A percentile compares a stretch with the other conserved stretches of the same genome.
These are phyloP conservation scores for Maniola hyperantus DNA, from an alignment of 2,888 invertebrate genomes.

Conservation along the genomic window DNA sequence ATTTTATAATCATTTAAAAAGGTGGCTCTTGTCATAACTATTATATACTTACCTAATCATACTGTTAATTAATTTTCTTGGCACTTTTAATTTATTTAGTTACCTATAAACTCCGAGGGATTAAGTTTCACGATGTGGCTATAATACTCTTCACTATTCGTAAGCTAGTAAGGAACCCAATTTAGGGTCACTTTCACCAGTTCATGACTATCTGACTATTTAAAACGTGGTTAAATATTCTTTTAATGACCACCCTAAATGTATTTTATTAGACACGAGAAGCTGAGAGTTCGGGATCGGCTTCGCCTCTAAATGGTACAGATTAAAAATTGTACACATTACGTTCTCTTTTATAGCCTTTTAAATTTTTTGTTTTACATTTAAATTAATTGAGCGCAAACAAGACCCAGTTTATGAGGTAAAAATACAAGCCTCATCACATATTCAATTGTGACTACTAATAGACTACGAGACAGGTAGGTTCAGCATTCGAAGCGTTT, in stretches of 20 bases:
- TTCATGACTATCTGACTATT: conserved; percentile 80
- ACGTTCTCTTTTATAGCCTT: conserved; percentile 66
- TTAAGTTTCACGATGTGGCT: conserved; percentile 63
- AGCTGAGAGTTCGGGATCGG: conserved; percentile 50
- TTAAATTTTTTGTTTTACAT: conserved; percentile 67
- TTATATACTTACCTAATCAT: background rate
- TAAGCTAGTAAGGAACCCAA: conserved; percentile 67
- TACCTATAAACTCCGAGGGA: conserved; percentile 47
- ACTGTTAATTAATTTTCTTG: conserved; percentile 13
- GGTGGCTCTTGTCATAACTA: no score
- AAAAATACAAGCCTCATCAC: conserved; percentile 58
- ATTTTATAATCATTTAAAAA: no score
- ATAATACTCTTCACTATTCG: conserved; percentile 20
- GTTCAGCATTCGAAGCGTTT: conserved; percentile 60
- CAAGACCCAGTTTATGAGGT: conserved; percentile 64
- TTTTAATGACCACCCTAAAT: conserved; percentile 74
- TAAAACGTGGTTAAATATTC: conserved; percentile 79
- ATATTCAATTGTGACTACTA: conserved; percentile 57
- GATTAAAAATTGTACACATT: conserved; percentile 72
- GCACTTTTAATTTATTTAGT: conserved; percentile 26
- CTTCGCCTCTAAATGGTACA: conserved; percentile 60
- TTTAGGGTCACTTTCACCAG: conserved; percentile 76
- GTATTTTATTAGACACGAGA: conserved; percentile 70
- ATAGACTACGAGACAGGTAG: conserved; percentile 52
- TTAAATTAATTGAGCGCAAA: conserved; percentile 78